Conservation (phyloP, 2,888 invertebrate species). For the Camptogramma bilineatum region DNA sequence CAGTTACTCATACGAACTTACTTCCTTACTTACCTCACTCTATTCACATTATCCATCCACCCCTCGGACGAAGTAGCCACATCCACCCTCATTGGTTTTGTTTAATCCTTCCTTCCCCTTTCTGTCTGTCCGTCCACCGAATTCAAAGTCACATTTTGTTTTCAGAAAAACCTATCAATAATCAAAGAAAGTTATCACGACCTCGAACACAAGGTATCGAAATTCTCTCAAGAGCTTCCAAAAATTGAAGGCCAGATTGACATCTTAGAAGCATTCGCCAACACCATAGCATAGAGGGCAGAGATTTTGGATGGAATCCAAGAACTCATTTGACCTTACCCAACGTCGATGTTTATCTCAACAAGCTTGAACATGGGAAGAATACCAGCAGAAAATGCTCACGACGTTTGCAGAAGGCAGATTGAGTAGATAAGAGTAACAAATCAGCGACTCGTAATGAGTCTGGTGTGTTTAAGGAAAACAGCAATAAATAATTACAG, state of each 20-base stretch:
- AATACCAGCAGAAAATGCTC: constrained; percentile 43
- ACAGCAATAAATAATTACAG: constrained; percentile 21
- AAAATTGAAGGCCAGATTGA: constrained; percentile 73
- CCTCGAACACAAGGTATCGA: constrained; percentile 62
- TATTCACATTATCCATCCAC: too few species aligned
- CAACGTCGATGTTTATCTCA: constrained; percentile 55
- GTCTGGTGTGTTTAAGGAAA: constrained; percentile 22
- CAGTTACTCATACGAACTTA: too few species aligned
- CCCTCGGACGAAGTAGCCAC: too few species aligned
- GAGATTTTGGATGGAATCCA: constrained; percentile 56
- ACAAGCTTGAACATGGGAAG: constrained; percentile 36
- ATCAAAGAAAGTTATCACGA: constrained; percentile 64
- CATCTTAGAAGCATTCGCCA: constrained; percentile 65
- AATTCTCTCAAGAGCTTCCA: constrained; percentile 66
- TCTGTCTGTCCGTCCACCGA: too few species aligned
- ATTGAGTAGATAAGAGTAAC: constrained; percentile 44
- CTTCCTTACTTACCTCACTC: too few species aligned
- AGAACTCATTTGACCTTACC: constrained; percentile 52
- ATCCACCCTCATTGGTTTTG: too few species aligned
- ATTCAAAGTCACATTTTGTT: too few species aligned
- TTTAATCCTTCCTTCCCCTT: too few species aligned
- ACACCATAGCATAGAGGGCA: constrained; percentile 55
- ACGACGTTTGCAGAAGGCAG: constrained; percentile 21
- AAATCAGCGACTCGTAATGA: constrained; percentile 7
- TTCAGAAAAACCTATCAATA: constrained; percentile 62